These are phyloP conservation scores for Triplophysa dalaica DNA, from an alignment of 2,113 vertebrate species.

Conservation along the genomic window DNA sequence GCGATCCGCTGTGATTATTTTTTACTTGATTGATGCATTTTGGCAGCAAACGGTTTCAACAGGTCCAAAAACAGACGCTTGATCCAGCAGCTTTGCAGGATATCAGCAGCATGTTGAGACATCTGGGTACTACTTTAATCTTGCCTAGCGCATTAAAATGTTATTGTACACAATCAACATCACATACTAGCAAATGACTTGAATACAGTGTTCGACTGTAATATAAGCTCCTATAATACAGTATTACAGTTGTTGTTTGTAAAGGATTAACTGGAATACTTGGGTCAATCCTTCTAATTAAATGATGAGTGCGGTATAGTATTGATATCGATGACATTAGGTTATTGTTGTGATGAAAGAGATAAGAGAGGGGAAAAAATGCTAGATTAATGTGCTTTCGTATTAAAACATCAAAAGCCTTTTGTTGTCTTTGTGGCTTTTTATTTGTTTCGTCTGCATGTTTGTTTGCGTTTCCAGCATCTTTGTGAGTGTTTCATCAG, in stretches of 20 bases:
- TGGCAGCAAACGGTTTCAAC: slow-evolving; percentile 18
- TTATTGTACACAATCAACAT: slow-evolving; percentile 14
- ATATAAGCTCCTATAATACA: slow-evolving; percentile 4
- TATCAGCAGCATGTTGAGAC: slow-evolving; percentile 33
- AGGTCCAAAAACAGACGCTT: slow-evolving; percentile 24
- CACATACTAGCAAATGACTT: not conserved
- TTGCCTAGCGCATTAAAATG: slow-evolving; percentile 2
- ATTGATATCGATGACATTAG: not conserved
- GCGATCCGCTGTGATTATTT: slow-evolving; percentile 4
- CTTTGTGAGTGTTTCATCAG: slow-evolving; percentile 39
- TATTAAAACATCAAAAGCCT: slow-evolving; percentile 53
- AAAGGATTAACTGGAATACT: not conserved
- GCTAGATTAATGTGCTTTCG: slow-evolving; percentile 70
- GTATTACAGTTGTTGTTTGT: not conserved
- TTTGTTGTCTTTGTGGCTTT: slow-evolving; percentile 38
- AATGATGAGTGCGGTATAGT: not conserved
- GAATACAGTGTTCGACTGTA: not conserved
- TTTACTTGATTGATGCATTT: slow-evolving; percentile 10
- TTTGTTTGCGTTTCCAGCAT: slow-evolving; percentile 36
- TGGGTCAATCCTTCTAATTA: not conserved
- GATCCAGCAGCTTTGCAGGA: slow-evolving; percentile 32
- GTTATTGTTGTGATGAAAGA: not conserved
- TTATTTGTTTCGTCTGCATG: slow-evolving; percentile 55
- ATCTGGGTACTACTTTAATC: slow-evolving; percentile 31
- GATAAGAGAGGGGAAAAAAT: slow-evolving; percentile 54